These are phyloP conservation scores for Chauna torquata DNA, from an alignment of 2,113 vertebrate genomes.

Conservation along the genomic window DNA sequence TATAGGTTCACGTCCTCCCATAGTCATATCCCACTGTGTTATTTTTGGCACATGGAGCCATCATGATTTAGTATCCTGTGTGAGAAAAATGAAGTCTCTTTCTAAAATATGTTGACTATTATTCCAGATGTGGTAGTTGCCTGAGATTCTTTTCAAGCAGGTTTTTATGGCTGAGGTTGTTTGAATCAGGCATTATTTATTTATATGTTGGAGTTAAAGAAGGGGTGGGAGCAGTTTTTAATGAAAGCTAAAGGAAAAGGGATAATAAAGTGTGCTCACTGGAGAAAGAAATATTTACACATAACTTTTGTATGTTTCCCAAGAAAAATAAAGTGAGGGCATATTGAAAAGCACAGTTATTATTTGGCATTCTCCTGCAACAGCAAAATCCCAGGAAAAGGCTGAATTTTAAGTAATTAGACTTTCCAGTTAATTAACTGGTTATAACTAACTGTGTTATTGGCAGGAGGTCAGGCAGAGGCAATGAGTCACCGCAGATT, in stretches of 20 bases:
- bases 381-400: constrained; percentile 40
- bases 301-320: constrained; percentile 37
- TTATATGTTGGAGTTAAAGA: constrained; percentile 55
- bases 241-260: constrained; percentile 61
- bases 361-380: constrained; percentile 44
- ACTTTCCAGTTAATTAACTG: constrained; percentile 58
- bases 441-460: constrained; percentile 27
- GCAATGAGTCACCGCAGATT: constrained; percentile 14
- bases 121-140: constrained; percentile 75
- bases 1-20: constrained; percentile 63
- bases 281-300: constrained; percentile 66
- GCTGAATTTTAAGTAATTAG: constrained; percentile 55
- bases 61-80: constrained; percentile 55
- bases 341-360: constrained; percentile 16
- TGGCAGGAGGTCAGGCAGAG: constrained; percentile 38
- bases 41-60: constrained; percentile 60
- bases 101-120: constrained; percentile 67
- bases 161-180: constrained; percentile 56
- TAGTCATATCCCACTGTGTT: constrained; percentile 62
- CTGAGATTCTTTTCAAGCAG: constrained; percentile 60
- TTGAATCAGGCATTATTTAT: constrained; percentile 65
- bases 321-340: constrained; percentile 37
- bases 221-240: constrained; percentile 47
- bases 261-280: constrained; percentile 55
- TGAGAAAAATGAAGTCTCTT: constrained; percentile 65